Conservation (phyloP, 2,797 vertebrate species). For the Galaxias olidus region DNA sequence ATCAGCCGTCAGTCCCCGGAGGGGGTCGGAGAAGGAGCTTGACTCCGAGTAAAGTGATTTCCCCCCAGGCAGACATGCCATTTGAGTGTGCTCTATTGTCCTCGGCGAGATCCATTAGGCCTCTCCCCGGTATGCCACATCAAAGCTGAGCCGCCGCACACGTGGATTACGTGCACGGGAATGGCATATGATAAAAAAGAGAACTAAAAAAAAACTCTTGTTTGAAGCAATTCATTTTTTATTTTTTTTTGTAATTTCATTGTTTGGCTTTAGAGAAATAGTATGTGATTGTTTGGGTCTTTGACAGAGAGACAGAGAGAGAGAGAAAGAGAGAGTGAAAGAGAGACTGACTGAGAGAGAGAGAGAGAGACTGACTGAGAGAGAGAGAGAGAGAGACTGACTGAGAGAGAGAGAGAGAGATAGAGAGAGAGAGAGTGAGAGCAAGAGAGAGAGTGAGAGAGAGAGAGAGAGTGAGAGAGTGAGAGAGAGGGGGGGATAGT, state of each 20-base stretch:
- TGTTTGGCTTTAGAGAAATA: too few species aligned
- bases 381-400: background rate
- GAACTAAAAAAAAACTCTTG: constrained; percentile 65
- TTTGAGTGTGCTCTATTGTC: constrained; percentile 91
- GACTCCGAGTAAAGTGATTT: constrained; percentile 80
- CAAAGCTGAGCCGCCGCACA: constrained; percentile 87
- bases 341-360: too few species aligned
- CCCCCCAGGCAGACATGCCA: constrained; percentile 85
- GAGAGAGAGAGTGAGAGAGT: background rate
- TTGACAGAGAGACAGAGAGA: constrained; percentile 6
- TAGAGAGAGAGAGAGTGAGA: too few species aligned
- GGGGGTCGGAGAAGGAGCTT: constrained; percentile 81
- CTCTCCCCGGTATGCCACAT: constrained; percentile 86
- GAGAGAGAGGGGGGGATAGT: too few species aligned
- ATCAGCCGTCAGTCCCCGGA: constrained; percentile 68
- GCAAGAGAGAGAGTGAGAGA: background rate
- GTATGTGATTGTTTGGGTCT: constrained; percentile 16
- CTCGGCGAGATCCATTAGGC: constrained; percentile 92
- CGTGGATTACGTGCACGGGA: constrained; percentile 89
- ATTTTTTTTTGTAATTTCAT: too few species aligned
- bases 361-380: too few species aligned
- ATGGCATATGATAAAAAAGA: constrained; percentile 80
- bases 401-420: too few species aligned
- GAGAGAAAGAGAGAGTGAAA: too few species aligned
- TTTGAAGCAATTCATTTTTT: too few species aligned